Conservation (phyloP, 2,888 invertebrate genomes). For the Allolobophora icterica region DNA sequence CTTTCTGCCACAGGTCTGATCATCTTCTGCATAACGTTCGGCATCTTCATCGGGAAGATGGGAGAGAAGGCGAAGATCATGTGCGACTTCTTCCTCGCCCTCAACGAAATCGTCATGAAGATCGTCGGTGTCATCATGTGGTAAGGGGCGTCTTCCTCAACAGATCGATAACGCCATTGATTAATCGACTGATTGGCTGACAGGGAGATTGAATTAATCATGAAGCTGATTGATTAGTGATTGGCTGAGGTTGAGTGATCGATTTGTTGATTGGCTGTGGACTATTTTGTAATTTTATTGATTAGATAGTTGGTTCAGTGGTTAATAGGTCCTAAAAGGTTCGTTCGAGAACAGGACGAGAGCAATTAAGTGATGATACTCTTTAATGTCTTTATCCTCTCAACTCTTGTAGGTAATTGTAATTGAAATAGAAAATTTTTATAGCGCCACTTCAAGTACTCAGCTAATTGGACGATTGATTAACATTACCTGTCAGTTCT, state of each 20-base stretch:
- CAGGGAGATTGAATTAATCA: neutral
- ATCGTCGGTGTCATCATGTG: constrained; percentile 72
- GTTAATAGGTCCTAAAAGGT: too few species aligned
- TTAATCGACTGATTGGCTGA: neutral
- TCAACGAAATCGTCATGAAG: constrained; percentile 73
- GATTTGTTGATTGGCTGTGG: neutral
- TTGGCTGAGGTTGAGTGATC: neutral
- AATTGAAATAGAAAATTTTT: too few species aligned
- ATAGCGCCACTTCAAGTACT: too few species aligned
- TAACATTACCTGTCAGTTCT: too few species aligned
- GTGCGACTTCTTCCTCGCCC: constrained; percentile 71
- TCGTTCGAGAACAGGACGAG: too few species aligned
- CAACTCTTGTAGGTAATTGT: too few species aligned
- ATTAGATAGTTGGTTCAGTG: too few species aligned
- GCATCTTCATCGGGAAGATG: constrained; percentile 71
- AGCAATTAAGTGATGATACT: too few species aligned
- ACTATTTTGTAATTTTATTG: neutral
- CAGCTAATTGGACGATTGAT: too few species aligned
- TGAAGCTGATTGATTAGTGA: neutral
- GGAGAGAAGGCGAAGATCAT: constrained; percentile 70
- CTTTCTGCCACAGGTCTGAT: constrained; percentile 67
- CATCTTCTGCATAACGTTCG: constrained; percentile 72
- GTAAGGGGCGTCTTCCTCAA: constrained; percentile 62
- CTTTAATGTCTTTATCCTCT: too few species aligned
- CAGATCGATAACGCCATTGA: neutral